Conservation (phyloP, 1,140 invertebrate genomes). For the Drosophila kepulauana region DNA sequence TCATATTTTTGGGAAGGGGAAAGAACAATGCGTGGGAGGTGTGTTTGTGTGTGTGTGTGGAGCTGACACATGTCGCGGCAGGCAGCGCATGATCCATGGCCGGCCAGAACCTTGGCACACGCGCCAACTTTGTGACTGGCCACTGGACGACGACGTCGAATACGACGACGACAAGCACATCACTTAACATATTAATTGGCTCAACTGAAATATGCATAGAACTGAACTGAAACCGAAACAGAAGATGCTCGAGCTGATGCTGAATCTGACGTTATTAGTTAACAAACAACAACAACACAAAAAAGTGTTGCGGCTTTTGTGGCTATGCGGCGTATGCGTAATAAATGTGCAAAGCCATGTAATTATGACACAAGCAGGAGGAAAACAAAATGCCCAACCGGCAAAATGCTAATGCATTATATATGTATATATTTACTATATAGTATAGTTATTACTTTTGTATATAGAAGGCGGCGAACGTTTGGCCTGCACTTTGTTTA, state of each 20-base stretch:
- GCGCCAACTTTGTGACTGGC: slow-evolving; percentile 55
- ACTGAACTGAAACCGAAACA: background rate
- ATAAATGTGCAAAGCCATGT: slow-evolving; percentile 30
- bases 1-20: slow-evolving; percentile 4
- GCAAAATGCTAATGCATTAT: slow-evolving; percentile 31
- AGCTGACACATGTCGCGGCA: slow-evolving; percentile 57
- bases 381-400: slow-evolving; percentile 25
- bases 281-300: slow-evolving; percentile 20
- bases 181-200: slow-evolving; percentile 83
- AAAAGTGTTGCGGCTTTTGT: slow-evolving; percentile 29
- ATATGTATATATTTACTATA: slow-evolving; percentile 27
- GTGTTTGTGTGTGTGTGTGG: background rate
- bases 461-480: background rate
- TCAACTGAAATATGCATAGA: slow-evolving; percentile 72
- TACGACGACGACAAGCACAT: slow-evolving; percentile 55
- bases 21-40: background rate
- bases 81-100: slow-evolving; percentile 31
- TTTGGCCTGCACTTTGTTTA: slow-evolving; percentile 66
- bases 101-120: slow-evolving; percentile 62
- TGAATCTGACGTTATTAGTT: background rate
- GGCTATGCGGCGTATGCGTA: slow-evolving; percentile 67
- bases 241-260: background rate
- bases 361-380: slow-evolving; percentile 36
- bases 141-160: slow-evolving; percentile 8
- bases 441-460: background rate